A percentile compares a stretch with the other conserved stretches of the same genome.
phyloP scores from a whole-genome alignment of 30 jellyfish, hydroid and myxozoan species.

The Mastigias papua region DNA sequence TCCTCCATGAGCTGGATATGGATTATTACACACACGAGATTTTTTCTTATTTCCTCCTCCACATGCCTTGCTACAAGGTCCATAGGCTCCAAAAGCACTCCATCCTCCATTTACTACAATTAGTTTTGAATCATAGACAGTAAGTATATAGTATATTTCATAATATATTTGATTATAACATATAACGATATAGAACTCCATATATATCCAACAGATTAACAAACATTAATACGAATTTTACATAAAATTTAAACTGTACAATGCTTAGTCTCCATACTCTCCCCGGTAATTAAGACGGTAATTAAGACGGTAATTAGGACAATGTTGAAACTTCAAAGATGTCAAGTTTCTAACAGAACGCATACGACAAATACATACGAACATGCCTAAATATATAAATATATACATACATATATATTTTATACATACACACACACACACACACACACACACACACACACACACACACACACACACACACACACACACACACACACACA shows the following conservation, averaged over 20 bases:
- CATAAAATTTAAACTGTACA: neutral
- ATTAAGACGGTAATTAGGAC: no score
- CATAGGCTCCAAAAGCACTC: constrained; percentile 33
- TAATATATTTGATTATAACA: neutral
- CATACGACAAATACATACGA: no score
- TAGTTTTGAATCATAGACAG: neutral
- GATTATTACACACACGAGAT: constrained; percentile 33
- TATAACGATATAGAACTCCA: neutral
- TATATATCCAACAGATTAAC: neutral
- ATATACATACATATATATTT: no score
- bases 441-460: no score
- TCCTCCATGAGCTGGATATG: constrained; percentile 39
- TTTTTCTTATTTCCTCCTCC: constrained; percentile 44
- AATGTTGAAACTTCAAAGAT: no score
- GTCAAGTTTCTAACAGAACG: no score
- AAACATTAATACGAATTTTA: no score
- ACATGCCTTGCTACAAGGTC: constrained; percentile 37
- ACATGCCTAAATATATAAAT: no score
- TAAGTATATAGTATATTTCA: no score
- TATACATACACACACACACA: no score
- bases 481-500: no score
- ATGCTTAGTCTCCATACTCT: neutral
- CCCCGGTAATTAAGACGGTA: neutral
- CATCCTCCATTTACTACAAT: constrained; percentile 34
- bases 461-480: no score